phyloP scores from a whole-genome alignment of 1,140 invertebrate species.

The Chrysopa pallens region DNA sequence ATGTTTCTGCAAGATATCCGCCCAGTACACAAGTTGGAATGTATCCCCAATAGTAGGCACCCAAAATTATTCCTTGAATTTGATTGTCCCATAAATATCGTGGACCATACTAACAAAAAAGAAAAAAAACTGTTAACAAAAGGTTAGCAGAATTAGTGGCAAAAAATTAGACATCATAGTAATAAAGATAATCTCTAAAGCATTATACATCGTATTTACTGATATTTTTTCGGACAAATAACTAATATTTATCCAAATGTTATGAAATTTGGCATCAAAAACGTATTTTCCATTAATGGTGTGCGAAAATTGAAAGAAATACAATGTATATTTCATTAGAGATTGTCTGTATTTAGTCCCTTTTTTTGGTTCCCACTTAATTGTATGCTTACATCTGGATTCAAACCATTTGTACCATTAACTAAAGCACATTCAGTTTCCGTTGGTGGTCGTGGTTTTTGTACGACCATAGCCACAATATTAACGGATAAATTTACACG shows the following conservation, averaged over 20 bases:
- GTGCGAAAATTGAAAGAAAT: too few relatives aligned
- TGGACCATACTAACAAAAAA: slow-evolving; percentile 16
- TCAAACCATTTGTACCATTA: slow-evolving; percentile 19
- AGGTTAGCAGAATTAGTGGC: not conserved
- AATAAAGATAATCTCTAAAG: not conserved
- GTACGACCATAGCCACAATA: slow-evolving; percentile 50
- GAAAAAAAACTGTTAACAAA: slow-evolving; percentile 3
- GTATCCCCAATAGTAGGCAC: slow-evolving; percentile 47
- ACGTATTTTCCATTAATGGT: too few relatives aligned
- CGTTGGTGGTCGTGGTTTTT: slow-evolving; percentile 6
- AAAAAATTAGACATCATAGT: not conserved
- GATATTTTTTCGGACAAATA: not conserved
- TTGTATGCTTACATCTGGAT: slow-evolving; percentile 1
- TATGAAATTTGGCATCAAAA: too few relatives aligned
- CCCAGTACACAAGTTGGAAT: slow-evolving; percentile 17
- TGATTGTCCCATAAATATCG: slow-evolving; percentile 37
- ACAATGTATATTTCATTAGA: too few relatives aligned
- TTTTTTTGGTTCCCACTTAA: not conserved
- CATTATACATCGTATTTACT: not conserved
- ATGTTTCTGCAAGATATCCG: slow-evolving; percentile 20
- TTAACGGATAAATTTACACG: slow-evolving; percentile 55
- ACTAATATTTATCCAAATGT: not conserved
- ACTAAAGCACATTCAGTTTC: slow-evolving; percentile 6
- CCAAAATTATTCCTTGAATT: slow-evolving; percentile 41
- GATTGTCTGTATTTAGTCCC: not conserved